Evolutionary conservation across 2,888 invertebrate species (phyloP).

Genomic region (Habrosyne pyritoides): DNA sequence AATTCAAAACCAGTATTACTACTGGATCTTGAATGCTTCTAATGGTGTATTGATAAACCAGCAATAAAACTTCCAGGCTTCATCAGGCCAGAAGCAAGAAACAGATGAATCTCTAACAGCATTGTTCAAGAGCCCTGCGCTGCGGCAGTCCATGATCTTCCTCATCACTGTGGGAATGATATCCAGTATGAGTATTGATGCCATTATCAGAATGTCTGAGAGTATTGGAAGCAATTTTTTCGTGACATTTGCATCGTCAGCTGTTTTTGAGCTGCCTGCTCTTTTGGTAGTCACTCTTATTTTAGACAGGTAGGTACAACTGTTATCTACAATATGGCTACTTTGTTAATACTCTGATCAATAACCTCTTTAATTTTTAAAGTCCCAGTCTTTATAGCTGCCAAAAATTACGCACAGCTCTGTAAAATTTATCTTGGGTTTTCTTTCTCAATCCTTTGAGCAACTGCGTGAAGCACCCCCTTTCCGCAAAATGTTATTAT

Average conservation of each 20-base stretch:
- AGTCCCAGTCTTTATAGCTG: too few species aligned
- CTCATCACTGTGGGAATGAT: conserved; percentile 49
- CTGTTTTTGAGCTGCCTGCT: conserved; percentile 55
- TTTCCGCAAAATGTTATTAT: too few species aligned
- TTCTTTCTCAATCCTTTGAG: too few species aligned
- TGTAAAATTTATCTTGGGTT: too few species aligned
- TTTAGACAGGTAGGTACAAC: conserved; percentile 29
- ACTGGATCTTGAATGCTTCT: neutral
- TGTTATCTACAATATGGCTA: neutral
- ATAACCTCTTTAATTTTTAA: too few species aligned
- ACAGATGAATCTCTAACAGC: conserved; percentile 43
- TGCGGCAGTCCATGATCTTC: conserved; percentile 43
- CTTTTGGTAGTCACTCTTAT: conserved; percentile 28
- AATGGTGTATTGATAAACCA: too few species aligned
- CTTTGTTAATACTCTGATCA: too few species aligned
- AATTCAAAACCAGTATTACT: too few species aligned
- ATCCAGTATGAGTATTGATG: conserved; percentile 52
- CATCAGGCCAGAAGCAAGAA: conserved; percentile 34
- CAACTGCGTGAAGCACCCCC: too few species aligned
- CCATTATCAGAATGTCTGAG: conserved; percentile 60
- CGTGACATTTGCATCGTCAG: conserved; percentile 57
- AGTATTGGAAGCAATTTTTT: conserved; percentile 61
- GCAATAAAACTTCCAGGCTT: too few species aligned
- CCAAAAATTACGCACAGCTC: too few species aligned
- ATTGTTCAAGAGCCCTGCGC: conserved; percentile 38